Evolutionary conservation across 2,888 invertebrate species (phyloP), one percentile per base, ranked within the genome.

Genomic region (Bhutanitis thaidina): DNA sequence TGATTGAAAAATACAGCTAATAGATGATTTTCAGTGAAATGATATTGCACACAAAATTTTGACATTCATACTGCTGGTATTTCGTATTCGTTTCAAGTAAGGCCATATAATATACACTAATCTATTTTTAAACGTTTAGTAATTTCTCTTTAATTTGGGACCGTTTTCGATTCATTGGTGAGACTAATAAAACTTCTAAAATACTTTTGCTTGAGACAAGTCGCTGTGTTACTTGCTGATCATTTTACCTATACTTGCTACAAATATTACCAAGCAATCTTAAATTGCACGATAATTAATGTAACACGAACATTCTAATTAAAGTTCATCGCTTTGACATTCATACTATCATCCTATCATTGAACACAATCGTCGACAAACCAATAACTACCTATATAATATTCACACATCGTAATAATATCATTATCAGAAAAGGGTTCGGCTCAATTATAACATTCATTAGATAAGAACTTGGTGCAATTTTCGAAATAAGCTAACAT

Each of bases 121-220:
- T 88, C 89, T 89, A 89, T 89, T 89, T 89, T 79, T 89, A 89
- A 89, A 88, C 88, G 76, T 87, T 88, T 80, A 86, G 89, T 89
- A 89, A 89, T 88, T 87, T 84, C 85, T 81, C 74, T 86, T 86
- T 77, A 80, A 84, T 80, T 79, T 84, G 88, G 87, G 86, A 82
- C 77, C 85, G 75, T 77, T 81, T 81, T 80, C 71, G 77, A 80
- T 72, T 78, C 74, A 64, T 80, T 76, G 88, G 86, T 87, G 85
- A 88, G 87, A 83, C 77, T 86, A 81, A 81, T 83, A 77, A 72
- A 76, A 82, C 73, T 78, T 77, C 70, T 69, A 74, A 77, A 75
- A 67, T 81, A 79, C 73, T 77, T 85, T 80, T 81, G 81, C 83
- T 84, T 84, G 76, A 76, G 77, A 80, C 79, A 77, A 75, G 69